Percentiles rank a stretch among this genome's conserved stretches.
Evolutionary conservation across 2,797 vertebrate species (phyloP).

Genomic region (Sebastes cheni): DNA sequence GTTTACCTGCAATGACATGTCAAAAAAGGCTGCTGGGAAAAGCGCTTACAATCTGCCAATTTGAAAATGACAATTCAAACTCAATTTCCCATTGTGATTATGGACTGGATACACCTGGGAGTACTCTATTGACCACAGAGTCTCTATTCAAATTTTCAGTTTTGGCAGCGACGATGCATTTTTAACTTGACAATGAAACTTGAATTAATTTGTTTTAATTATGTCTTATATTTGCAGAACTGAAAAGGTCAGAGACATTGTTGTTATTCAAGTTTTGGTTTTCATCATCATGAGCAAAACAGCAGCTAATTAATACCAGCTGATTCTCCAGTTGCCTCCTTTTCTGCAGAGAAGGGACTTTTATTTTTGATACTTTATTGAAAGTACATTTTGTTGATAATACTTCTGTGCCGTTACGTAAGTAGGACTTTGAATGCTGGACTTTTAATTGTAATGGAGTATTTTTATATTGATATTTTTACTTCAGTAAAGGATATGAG

Average conservation of each 20-base stretch:
- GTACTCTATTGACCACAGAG: not conserved
- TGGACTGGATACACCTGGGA: not conserved
- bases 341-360: not conserved
- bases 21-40: too few species aligned
- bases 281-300: not conserved
- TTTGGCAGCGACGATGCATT: not conserved
- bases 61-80: not conserved
- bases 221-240: not conserved
- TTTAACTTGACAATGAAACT: not conserved
- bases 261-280: not conserved
- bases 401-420: not conserved
- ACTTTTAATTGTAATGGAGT: too few species aligned
- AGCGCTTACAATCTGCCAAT: fast-evolving
- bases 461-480: too few species aligned
- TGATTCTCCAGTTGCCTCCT: not conserved
- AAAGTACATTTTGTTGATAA: not conserved
- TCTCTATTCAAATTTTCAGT: not conserved
- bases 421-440: not conserved
- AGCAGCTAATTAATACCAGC: not conserved
- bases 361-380: not conserved
- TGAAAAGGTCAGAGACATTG: not conserved
- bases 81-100: not conserved
- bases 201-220: not conserved
- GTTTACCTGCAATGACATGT: too few species aligned
- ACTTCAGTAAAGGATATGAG: too few species aligned